Base-by-base conservation (phyloP, 2,113 vertebrate species). In the Bos indicus region DNA sequence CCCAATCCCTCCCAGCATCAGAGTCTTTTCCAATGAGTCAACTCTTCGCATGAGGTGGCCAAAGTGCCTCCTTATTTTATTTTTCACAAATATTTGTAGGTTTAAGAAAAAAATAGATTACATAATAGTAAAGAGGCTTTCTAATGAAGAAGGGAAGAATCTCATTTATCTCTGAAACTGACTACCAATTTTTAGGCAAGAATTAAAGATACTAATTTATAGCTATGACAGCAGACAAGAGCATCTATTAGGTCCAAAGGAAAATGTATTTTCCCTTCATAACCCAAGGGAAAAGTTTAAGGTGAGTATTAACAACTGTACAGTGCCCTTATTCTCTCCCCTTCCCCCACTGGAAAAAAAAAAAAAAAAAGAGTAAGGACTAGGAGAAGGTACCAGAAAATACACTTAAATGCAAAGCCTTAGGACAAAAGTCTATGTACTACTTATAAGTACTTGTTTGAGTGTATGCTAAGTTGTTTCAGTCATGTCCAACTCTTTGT, bases 61-160 rank as follows among this genome's bases (percentile, higher is more conserved):
- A 48, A 48, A 48, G 30, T 59, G 4, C 6, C 2, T 93, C 33
- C 86, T 90, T 89, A 48, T 81, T 71, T 64, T 88, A 48, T 89
- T 93, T 89, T 84, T 95, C 62, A 91, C 12, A 78, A 23, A 67
- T 91, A 88, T 82, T 94, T 54, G 5, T 3, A 33, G 19, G 15
- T 93, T 84, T 19, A 9, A 40, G 36, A 51, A 84, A 51, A 77
- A 43, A 91, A 43, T 51, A 48, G 7, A 81, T 81, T 93, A 21
- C 84, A 96, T 89, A 91, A 96, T 26, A 91, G 40, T 86, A 30
- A 64, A 59, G 2, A 56, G 62, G 3, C 7, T 33, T 85, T 93
- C 23, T 81, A 52, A 62, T 89, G 12, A 59, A 88, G 21, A 89
- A 62, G 5, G 6, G 19, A 64, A 94, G 7, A 74, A 26, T 87